These are phyloP conservation scores for Heliothis subflexa DNA, from an alignment of 1,140 invertebrate genomes.

Conservation along the genomic window DNA sequence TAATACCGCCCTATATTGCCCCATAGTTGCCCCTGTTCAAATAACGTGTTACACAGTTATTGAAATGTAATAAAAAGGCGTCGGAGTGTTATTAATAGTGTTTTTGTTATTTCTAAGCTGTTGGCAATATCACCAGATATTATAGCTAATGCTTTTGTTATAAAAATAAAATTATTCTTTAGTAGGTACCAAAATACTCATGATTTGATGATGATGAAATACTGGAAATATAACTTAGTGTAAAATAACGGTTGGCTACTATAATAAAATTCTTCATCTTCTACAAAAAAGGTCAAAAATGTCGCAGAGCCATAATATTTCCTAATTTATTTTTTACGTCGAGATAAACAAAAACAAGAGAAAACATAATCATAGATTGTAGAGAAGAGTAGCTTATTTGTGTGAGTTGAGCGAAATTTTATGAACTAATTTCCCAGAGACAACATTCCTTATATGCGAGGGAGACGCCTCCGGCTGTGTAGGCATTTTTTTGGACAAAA, in stretches of 20 bases:
- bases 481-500: slow-evolving; percentile 81
- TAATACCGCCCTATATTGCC: slow-evolving; percentile 68
- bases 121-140: background rate
- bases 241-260: slow-evolving; percentile 1
- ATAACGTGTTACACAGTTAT: slow-evolving; percentile 73
- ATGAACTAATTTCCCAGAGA: slow-evolving; percentile 83
- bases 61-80: slow-evolving; percentile 75
- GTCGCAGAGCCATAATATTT: slow-evolving; percentile 22
- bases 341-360: slow-evolving; percentile 49
- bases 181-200: too few relatives aligned
- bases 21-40: slow-evolving; percentile 63
- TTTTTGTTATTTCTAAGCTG: slow-evolving; percentile 20
- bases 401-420: slow-evolving; percentile 72
- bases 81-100: slow-evolving; percentile 22
- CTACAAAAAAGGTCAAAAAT: slow-evolving; percentile 34
- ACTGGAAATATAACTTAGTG: slow-evolving; percentile 22
- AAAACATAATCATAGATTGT: slow-evolving; percentile 55
- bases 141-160: too few relatives aligned
- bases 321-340: slow-evolving; percentile 34
- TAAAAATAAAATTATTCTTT: too few relatives aligned
- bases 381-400: slow-evolving; percentile 49
- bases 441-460: slow-evolving; percentile 82
- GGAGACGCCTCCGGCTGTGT: slow-evolving; percentile 69
- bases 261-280: slow-evolving; percentile 32
- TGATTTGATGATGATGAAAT: too few relatives aligned